These are phyloP conservation scores for Agonopterix heracliana DNA, from an alignment of 2,888 invertebrate species.

Conservation along the genomic window DNA sequence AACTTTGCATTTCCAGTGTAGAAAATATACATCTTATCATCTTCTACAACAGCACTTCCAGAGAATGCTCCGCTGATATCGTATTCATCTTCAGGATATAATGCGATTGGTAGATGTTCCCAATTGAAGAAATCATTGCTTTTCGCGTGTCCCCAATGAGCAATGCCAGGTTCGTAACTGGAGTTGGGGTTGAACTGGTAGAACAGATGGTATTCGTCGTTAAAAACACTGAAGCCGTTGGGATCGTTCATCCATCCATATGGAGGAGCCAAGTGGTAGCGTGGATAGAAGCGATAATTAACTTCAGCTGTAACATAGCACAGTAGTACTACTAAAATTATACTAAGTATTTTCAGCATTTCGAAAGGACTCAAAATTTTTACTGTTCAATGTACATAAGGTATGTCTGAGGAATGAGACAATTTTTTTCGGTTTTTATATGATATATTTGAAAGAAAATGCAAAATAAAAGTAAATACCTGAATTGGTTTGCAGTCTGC, in stretches of 20 bases:
- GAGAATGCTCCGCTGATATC: constrained; percentile 61
- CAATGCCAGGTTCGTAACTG: constrained; percentile 42
- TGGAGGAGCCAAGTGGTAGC: constrained; percentile 48
- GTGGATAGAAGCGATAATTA: constrained; percentile 36
- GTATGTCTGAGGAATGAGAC: too few species aligned
- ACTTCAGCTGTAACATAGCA: background rate
- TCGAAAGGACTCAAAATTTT: too few species aligned
- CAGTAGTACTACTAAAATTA: too few species aligned
- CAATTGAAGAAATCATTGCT: constrained; percentile 63
- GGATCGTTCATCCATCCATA: constrained; percentile 75
- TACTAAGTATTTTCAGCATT: too few species aligned
- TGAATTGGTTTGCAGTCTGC: too few species aligned
- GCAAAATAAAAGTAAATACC: too few species aligned
- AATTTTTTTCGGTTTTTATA: too few species aligned
- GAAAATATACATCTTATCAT: constrained; percentile 42
- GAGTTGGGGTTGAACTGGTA: constrained; percentile 66
- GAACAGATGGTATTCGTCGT: constrained; percentile 61
- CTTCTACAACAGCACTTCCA: constrained; percentile 60
- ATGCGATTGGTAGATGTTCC: constrained; percentile 60
- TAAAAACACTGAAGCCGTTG: constrained; percentile 61
- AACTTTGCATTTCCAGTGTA: constrained; percentile 58
- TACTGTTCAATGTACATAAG: too few species aligned
- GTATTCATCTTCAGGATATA: constrained; percentile 54
- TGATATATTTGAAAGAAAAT: too few species aligned
- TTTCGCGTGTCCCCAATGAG: constrained; percentile 71